These are phyloP conservation scores for Raphicerus campestris DNA, from an alignment of 2,113 vertebrate species.

Conservation along the genomic window DNA sequence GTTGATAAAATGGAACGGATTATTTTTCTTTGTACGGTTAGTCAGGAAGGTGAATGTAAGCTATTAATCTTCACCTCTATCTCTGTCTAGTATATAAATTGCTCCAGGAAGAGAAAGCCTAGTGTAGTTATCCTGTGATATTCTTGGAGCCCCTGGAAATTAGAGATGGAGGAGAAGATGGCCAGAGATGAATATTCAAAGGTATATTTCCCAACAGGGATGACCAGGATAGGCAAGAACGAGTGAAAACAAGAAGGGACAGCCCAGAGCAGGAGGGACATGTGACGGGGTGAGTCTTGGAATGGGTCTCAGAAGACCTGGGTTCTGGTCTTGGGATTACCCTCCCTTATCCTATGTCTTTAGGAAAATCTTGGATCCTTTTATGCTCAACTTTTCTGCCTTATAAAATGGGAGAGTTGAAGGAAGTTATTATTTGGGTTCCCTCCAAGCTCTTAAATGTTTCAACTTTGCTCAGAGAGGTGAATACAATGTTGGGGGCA, in stretches of 20 bases:
- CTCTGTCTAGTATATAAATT: not conserved
- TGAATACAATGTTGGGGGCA: not conserved
- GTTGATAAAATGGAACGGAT: not conserved
- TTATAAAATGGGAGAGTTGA: not conserved
- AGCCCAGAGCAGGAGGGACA: not conserved
- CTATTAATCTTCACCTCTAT: not conserved
- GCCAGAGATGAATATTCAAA: not conserved
- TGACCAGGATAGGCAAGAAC: not conserved
- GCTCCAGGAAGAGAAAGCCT: not conserved
- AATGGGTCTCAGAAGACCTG: not conserved
- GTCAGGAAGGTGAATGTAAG: not conserved
- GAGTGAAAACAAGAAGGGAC: not conserved
- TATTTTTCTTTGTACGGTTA: not conserved
- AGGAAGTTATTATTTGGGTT: not conserved
- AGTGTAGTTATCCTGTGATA: not conserved
- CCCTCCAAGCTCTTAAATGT: not conserved
- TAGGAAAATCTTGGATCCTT: not conserved
- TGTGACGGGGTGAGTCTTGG: rapidly evolving
- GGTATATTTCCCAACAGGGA: not conserved
- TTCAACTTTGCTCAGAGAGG: not conserved
- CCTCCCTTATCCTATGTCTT: not conserved
- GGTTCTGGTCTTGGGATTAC: not conserved
- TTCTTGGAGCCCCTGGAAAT: not conserved
- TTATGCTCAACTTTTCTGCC: not conserved
- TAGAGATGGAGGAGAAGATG: not conserved